Base-by-base conservation (phyloP, 2,113 vertebrate genomes). In the Passer domesticus region DNA sequence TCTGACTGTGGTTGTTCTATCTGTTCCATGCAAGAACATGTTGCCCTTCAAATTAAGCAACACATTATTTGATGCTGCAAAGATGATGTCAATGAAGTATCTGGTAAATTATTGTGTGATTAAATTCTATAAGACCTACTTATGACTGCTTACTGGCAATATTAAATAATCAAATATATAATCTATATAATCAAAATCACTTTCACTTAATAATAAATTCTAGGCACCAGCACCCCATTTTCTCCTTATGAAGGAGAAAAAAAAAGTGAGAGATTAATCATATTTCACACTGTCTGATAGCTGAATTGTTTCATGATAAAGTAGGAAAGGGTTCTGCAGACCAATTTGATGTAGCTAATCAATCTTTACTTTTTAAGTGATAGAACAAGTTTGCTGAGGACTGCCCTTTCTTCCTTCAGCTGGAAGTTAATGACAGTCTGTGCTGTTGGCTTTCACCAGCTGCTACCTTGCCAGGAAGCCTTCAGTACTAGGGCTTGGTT, bases 311-410 rank as follows among this genome's bases (percentile, higher is more conserved):
- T 91, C 70, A 78, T 8, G 3, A 77, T 90, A 64, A 70, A 89
- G 52, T 33, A 87, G 22, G 44, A 77, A 58, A 63, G 74, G 6
- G 9, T 70, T 95, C 58, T 72, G 41, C 62, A 18, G 35, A 24
- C 55, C 67, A 92, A 8, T 47, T 83, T 83, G 64, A 41, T 75
- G 27, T 21, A 83, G 49, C 63, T 95, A 91, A 93, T 96, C 78
- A 84, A 64, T 88, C 73, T 97, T 92, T 78, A 62, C 95, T 92
- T 96, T 85, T 73, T 46, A 79, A 85, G 72, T 50, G 41, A 44
- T 70, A 79, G 66, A 93, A n/a, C 17, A 41, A 62, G 23, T 89
- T 92, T 80, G 22, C 44, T 35, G 47, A 63, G 55, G 30, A 47
- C 24, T 94, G 66, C 43, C 66, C 33, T 73, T 70, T 67, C 41